Conservation (phyloP, 1,140 invertebrate genomes). For the Caerostris extrusa region DNA sequence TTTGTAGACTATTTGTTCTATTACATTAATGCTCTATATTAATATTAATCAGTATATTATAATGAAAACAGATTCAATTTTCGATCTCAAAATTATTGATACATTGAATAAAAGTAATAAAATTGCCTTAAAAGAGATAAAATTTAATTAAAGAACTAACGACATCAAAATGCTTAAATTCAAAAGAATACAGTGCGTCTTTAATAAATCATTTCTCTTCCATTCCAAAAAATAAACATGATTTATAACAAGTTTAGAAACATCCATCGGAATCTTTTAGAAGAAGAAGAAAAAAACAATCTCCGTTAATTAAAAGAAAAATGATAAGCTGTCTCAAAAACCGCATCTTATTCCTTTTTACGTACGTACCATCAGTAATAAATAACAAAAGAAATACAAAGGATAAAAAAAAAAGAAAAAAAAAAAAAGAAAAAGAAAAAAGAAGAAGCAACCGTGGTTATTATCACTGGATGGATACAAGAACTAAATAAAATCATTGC, state of each 20-base stretch:
- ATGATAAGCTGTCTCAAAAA: not conserved
- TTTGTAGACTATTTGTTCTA: no score
- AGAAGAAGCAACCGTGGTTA: constrained; percentile 34
- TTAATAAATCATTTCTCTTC: constrained; percentile 9
- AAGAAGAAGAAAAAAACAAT: not conserved
- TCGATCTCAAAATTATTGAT: no score
- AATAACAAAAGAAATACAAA: constrained; percentile 17
- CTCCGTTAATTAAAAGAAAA: constrained; percentile 46
- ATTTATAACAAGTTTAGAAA: not conserved
- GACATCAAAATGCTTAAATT: no score
- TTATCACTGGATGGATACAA: constrained; percentile 64
- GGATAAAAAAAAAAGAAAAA: not conserved
- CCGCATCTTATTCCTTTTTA: not conserved
- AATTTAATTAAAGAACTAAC: no score
- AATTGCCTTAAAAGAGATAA: no score
- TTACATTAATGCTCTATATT: no score
- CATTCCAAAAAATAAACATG: not conserved
- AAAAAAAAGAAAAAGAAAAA: not conserved
- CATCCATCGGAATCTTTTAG: no score
- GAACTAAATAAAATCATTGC: constrained; percentile 73
- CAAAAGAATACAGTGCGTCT: not conserved
- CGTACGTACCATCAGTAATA: not conserved
- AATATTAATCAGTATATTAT: no score
- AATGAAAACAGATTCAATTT: no score
- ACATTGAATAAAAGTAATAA: no score